These are phyloP conservation scores for Toxostoma redivivum DNA, from an alignment of 2,113 vertebrate species.

Conservation along the genomic window DNA sequence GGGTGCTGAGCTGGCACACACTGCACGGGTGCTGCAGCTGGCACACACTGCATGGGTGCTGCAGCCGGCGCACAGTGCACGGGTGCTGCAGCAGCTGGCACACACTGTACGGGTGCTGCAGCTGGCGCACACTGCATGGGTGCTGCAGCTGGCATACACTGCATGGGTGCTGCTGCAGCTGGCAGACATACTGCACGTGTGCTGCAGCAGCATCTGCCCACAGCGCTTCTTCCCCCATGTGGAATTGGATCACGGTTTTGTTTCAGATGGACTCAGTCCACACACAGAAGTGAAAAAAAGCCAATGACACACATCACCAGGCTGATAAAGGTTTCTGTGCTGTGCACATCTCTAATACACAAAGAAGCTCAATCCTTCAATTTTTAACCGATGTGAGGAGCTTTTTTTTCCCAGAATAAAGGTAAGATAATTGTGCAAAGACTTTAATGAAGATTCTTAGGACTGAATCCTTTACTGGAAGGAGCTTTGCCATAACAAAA, in stretches of 20 bases:
- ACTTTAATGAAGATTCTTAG: not conserved
- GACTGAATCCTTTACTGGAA: not conserved
- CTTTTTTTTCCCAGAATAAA: not conserved
- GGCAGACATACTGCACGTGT: too few relatives aligned
- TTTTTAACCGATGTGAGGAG: not conserved
- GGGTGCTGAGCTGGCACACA: too few relatives aligned
- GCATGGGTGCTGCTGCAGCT: too few relatives aligned
- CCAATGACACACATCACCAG: not conserved
- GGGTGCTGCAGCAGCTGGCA: too few relatives aligned
- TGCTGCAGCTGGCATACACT: too few relatives aligned
- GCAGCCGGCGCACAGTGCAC: too few relatives aligned
- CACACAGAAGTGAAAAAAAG: not conserved
- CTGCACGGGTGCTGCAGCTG: too few relatives aligned
- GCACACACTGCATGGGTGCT: too few relatives aligned
- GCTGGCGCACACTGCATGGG: too few relatives aligned
- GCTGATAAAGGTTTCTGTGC: not conserved
- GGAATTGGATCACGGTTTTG: not conserved
- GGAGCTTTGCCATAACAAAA: not conserved
- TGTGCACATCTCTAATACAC: not conserved
- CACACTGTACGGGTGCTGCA: too few relatives aligned
- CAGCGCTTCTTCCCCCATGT: not conserved
- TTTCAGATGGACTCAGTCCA: not conserved
- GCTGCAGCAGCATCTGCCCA: not conserved
- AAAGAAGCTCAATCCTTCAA: not conserved
- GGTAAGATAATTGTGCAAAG: not conserved